Percentiles rank a stretch among this genome's conserved stretches.
Evolutionary conservation across 2,797 vertebrate species (phyloP).

Genomic region (Cygnus olor): DNA sequence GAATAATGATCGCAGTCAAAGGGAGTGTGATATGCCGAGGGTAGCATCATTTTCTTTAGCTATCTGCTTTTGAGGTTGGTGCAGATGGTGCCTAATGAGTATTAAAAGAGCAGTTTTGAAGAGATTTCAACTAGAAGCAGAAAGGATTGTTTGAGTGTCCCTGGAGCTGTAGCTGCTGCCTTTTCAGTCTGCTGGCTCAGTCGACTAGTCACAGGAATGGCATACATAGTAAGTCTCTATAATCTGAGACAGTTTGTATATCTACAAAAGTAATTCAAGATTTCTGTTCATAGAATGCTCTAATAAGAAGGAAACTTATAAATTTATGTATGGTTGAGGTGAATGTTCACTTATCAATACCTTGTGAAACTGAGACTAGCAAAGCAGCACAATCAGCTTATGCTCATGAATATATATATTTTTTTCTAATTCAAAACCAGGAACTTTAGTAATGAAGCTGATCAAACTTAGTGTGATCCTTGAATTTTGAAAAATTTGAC

Average conservation of each 20-base stretch:
- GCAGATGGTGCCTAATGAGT: not conserved
- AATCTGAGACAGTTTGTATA: not conserved
- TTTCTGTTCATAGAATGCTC: not conserved
- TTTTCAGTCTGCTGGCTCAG: not conserved
- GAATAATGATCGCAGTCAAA: not conserved
- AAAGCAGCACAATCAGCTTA: conserved; percentile 20
- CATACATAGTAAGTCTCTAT: not conserved
- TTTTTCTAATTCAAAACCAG: conserved; percentile 6
- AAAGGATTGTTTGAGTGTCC: not conserved
- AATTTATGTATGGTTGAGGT: conserved; percentile 25
- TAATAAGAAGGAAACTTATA: conserved; percentile 10
- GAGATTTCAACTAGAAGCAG: not conserved
- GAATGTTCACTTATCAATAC: conserved; percentile 25
- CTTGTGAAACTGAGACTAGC: conserved; percentile 26
- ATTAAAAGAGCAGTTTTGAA: not conserved
- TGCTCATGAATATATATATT: not conserved
- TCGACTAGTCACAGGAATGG: not conserved
- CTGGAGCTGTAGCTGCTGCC: not conserved
- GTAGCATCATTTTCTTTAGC: not conserved
- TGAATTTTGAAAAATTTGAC: conserved; percentile 32
- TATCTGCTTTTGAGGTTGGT: not conserved
- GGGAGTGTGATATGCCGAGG: not conserved
- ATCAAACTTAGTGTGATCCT: conserved; percentile 46
- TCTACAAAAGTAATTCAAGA: not conserved
- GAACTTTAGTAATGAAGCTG: conserved; percentile 24